Conservation (phyloP, 2,888 invertebrate genomes). For the Rosalia funebris region DNA sequence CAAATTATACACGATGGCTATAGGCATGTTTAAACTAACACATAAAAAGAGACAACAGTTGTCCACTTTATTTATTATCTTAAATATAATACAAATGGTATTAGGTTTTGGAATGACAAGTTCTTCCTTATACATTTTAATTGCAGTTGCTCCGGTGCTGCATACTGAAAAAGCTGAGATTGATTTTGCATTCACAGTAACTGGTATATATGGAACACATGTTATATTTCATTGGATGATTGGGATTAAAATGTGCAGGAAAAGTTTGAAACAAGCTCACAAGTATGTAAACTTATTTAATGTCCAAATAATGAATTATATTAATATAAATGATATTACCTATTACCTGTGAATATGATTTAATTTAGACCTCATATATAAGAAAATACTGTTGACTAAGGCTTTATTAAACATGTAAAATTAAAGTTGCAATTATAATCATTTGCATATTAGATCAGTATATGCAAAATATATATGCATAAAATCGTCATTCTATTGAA, state of each 20-base stretch:
- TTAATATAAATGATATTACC: too few species aligned
- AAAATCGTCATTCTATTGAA: too few species aligned
- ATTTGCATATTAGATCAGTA: too few species aligned
- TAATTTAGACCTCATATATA: too few species aligned
- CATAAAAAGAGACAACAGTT: slow-evolving; percentile 51
- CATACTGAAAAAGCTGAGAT: slow-evolving; percentile 61
- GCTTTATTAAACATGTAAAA: too few species aligned
- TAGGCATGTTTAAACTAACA: slow-evolving; percentile 53
- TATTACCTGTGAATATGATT: too few species aligned
- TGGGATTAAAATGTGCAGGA: slow-evolving; percentile 59
- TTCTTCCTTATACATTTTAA: slow-evolving; percentile 57
- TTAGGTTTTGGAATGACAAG: slow-evolving; percentile 56
- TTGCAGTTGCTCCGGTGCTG: slow-evolving; percentile 57
- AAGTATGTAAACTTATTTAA: slow-evolving; percentile 53
- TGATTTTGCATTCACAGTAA: slow-evolving; percentile 60
- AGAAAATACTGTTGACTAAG: too few species aligned
- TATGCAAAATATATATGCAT: too few species aligned
- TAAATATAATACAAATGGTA: slow-evolving; percentile 56
- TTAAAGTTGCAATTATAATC: too few species aligned
- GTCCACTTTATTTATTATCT: slow-evolving; percentile 49
- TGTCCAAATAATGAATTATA: not conserved
- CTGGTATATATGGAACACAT: slow-evolving; percentile 59
- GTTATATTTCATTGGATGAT: slow-evolving; percentile 58
- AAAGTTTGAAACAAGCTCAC: slow-evolving; percentile 58
- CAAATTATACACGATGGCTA: slow-evolving; percentile 47